These are phyloP conservation scores for Bombylius discolor DNA, from an alignment of 2,888 invertebrate genomes.

Conservation along the genomic window DNA sequence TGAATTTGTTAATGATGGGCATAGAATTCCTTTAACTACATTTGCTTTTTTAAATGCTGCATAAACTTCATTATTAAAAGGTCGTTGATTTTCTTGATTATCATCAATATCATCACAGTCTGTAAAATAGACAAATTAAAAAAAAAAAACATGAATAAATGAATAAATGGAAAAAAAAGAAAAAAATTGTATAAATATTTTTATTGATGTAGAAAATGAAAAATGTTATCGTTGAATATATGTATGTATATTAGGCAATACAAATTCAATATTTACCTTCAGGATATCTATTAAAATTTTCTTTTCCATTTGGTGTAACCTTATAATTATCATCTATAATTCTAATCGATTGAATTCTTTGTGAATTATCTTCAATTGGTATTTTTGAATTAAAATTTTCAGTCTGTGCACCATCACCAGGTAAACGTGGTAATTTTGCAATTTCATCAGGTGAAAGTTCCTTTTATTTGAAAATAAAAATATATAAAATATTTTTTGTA, in stretches of 20 bases:
- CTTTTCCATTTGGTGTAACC: slow-evolving; percentile 27
- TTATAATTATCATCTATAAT: slow-evolving; percentile 28
- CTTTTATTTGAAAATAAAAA: slow-evolving; percentile 10
- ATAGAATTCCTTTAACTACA: slow-evolving; percentile 74
- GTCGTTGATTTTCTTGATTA: slow-evolving; percentile 12
- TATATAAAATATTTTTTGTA: background rate
- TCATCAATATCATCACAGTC: background rate
- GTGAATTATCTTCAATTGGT: slow-evolving; percentile 23
- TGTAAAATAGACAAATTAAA: background rate
- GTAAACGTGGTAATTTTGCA: slow-evolving; percentile 32
- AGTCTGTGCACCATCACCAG: slow-evolving; percentile 32
- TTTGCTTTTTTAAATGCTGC: slow-evolving; percentile 60
- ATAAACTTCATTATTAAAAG: slow-evolving; percentile 35
- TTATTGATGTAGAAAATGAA: no score
- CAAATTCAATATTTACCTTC: background rate
- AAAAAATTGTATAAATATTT: no score
- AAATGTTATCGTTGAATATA: no score
- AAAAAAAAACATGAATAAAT: no score
- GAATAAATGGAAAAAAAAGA: no score
- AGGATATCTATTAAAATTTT: slow-evolving; percentile 29
- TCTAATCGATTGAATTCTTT: slow-evolving; percentile 32
- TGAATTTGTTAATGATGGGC: slow-evolving; percentile 75
- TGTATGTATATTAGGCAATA: no score
- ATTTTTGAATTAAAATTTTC: slow-evolving; percentile 20
- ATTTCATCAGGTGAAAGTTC: slow-evolving; percentile 24